phyloP scores from a whole-genome alignment of 2,113 vertebrate genomes.

The Dicentrarchus labrax region DNA sequence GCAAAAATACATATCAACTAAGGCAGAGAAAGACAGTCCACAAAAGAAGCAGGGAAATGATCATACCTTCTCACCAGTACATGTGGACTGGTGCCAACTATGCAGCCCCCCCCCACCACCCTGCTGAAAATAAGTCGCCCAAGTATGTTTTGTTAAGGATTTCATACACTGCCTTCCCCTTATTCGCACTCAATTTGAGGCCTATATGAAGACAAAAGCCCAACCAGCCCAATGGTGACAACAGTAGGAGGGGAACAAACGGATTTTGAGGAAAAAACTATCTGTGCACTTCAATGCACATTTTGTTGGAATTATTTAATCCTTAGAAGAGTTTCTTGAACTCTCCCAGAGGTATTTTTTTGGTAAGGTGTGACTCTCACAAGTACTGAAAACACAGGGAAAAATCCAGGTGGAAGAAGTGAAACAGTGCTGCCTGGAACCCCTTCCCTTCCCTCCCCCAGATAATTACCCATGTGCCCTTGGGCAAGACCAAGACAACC shows the following conservation, averaged over 20 bases:
- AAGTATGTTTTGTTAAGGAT: conserved; percentile 80
- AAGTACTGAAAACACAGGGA: not conserved
- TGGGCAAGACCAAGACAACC: conserved; percentile 32
- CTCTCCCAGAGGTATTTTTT: conserved; percentile 15
- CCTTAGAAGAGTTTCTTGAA: conserved; percentile 26
- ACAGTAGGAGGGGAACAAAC: conserved; percentile 8
- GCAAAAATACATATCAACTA: conserved; percentile 20
- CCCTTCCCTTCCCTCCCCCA: not conserved
- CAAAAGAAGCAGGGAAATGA: conserved; percentile 50
- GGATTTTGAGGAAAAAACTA: not conserved
- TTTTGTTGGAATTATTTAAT: conserved; percentile 50
- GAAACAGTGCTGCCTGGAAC: not conserved
- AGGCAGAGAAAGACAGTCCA: conserved; percentile 26
- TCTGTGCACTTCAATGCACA: conserved; percentile 46
- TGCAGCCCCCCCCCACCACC: conserved; percentile 48
- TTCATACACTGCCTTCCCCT: conserved; percentile 62
- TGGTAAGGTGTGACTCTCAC: conserved; percentile 15
- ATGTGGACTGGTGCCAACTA: conserved; percentile 76
- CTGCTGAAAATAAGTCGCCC: conserved; percentile 73
- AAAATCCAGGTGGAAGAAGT: conserved; percentile 31
- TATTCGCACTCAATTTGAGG: conserved; percentile 70
- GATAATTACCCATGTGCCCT: conserved; percentile 40
- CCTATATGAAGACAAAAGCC: conserved; percentile 58
- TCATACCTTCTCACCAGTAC: conserved; percentile 73
- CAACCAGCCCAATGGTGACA: conserved; percentile 5